Evolutionary conservation across 2,797 vertebrate species (phyloP), one percentile per base, ranked within the genome.

Genomic region (Hybognathus amarus): DNA sequence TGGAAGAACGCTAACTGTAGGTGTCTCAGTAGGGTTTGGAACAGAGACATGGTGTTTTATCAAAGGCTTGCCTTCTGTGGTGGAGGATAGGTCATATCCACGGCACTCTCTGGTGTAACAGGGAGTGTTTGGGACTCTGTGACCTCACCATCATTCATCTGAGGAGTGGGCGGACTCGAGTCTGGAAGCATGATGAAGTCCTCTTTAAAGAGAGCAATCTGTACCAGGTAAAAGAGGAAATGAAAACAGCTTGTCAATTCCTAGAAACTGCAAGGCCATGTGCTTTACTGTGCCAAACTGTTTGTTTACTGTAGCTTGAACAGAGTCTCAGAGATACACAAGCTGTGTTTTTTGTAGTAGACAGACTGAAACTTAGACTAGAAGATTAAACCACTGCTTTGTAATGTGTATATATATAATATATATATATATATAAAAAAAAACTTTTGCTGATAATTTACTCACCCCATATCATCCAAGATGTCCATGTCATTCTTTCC

Each of bases 191-290:
- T 90, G 88, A 96, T 90, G 90, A 97, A 81, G 87, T 96, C 94
- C 85, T 96, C 95, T 90, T 96, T 95, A 89, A 94, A 92, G 87
- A 93, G 92, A 86, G 94, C 94, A 88, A 98, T 97, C 97, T 98
- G 89, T 64, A 89, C 90, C 64, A 78, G 50, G 83, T 30, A 66
- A 87, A 71, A 63, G 78, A 66, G 18, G 38, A 66, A 38, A 79
- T 38, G 5, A 68, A 45, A 13, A 75, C 17, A 24, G 36, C 68
- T 78, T 1, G 8, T 83, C 30, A 86, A 40, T 40, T 42, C 30
- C 59, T 50, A 80, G 30, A 54, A 24, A 79, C 13, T 24, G 9
- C 76, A 64, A 38, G 61, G 59, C 2, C 75, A 75, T 24, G 42
- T 18, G 73, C 54, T 66, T 10, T 63, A 82, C 45, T 66, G 17